These are phyloP conservation scores for Lepisosteus oculatus DNA, from an alignment of 2,113 vertebrate genomes.

Conservation along the genomic window DNA sequence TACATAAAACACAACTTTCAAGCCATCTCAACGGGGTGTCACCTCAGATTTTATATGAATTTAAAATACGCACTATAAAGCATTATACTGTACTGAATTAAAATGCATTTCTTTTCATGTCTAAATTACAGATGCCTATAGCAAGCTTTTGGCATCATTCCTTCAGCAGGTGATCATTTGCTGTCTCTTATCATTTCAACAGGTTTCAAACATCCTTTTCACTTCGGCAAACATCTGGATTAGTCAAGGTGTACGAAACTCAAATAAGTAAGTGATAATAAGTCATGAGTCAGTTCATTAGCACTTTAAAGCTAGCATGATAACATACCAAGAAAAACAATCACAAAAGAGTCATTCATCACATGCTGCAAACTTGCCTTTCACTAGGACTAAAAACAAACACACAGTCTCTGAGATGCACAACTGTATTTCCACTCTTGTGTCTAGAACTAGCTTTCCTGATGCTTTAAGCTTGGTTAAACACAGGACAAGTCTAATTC, in stretches of 20 bases:
- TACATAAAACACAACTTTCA: too few species aligned
- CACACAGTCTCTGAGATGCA: background rate
- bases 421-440: background rate
- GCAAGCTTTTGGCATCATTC: background rate
- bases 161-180: constrained; percentile 1
- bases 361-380: background rate
- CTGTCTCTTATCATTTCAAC: background rate
- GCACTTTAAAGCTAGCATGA: background rate
- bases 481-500: constrained; percentile 51
- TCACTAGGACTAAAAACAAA: background rate
- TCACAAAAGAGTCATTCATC: background rate
- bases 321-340: background rate
- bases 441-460: constrained; percentile 23
- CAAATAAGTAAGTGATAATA: background rate
- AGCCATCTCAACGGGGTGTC: too few species aligned
- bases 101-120: too few species aligned
- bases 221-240: constrained; percentile 3
- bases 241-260: background rate
- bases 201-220: constrained; percentile 4
- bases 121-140: too few species aligned
- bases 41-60: too few species aligned
- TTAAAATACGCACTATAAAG: too few species aligned
- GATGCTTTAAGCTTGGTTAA: constrained; percentile 23
- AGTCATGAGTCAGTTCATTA: background rate
- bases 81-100: too few species aligned